These are phyloP conservation scores for Pterobdella sp. DNA, from an alignment of 2,888 invertebrate species.

Conservation along the genomic window DNA sequence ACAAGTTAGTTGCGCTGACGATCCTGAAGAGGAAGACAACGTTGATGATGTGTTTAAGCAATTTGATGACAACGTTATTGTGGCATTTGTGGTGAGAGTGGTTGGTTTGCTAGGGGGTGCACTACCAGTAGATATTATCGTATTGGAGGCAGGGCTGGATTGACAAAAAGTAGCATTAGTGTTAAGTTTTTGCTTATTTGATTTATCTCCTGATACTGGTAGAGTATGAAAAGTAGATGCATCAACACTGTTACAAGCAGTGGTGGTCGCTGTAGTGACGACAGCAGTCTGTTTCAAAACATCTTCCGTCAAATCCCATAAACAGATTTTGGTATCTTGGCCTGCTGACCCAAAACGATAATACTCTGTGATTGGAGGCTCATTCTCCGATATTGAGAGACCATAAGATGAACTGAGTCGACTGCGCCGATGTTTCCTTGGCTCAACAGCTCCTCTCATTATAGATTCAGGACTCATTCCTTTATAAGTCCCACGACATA, in stretches of 20 bases:
- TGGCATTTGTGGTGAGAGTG: not conserved
- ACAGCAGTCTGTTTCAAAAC: conserved; percentile 58
- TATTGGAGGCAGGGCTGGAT: conserved; percentile 16
- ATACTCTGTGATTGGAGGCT: conserved; percentile 24
- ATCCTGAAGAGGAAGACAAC: conserved; percentile 38
- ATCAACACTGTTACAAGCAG: conserved; percentile 43
- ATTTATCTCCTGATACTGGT: not conserved
- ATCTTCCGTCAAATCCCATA: conserved; percentile 97
- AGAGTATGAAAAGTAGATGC: not conserved
- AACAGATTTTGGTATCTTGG: conserved; percentile 91
- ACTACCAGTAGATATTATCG: not conserved
- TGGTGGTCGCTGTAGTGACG: conserved; percentile 22
- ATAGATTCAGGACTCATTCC: not conserved
- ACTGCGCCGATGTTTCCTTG: not conserved
- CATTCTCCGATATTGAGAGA: not conserved
- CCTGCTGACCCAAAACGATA: conserved; percentile 87
- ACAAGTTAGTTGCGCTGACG: not conserved
- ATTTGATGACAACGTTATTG: conserved; percentile 12
- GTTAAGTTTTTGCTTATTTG: not conserved
- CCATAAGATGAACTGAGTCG: not conserved
- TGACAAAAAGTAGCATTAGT: conserved; percentile 54
- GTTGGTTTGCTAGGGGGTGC: not conserved
- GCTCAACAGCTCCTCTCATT: not conserved
- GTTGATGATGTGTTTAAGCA: conserved; percentile 18
- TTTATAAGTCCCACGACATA: not conserved